These are phyloP conservation scores for Poeciliopsis occidentalis DNA, from an alignment of 2,113 vertebrate species.

Conservation along the genomic window DNA sequence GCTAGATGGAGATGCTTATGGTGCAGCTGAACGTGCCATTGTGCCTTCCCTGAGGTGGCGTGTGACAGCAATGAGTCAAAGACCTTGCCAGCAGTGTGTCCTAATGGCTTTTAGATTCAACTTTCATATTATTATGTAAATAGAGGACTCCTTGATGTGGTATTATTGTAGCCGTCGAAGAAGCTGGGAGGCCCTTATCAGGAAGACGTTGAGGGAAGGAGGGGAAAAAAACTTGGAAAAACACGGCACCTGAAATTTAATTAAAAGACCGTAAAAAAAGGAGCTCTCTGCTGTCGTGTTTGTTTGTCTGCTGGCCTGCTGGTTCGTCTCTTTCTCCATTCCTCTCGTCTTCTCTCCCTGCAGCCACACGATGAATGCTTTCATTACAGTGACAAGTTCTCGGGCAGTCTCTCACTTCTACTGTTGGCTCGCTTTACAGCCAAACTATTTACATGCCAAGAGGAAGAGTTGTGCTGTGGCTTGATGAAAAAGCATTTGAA, in stretches of 20 bases:
- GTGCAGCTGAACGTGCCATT: slow-evolving; percentile 23
- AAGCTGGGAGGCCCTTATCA: slow-evolving; percentile 59
- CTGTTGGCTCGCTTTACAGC: slow-evolving; percentile 63
- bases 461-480: slow-evolving; percentile 51
- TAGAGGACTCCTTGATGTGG: slow-evolving; percentile 63
- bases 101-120: slow-evolving; percentile 69
- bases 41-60: slow-evolving; percentile 47
- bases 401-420: slow-evolving; percentile 58
- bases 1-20: background rate
- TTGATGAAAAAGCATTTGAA: slow-evolving; percentile 67
- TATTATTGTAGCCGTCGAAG: slow-evolving; percentile 47
- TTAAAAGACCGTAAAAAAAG: slow-evolving; percentile 64
- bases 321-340: slow-evolving; percentile 18
- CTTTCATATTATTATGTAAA: slow-evolving; percentile 74
- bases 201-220: slow-evolving; percentile 36
- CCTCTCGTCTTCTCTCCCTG: slow-evolving; percentile 23
- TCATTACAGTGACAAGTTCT: slow-evolving; percentile 75
- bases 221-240: slow-evolving; percentile 13
- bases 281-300: slow-evolving; percentile 51
- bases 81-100: slow-evolving; percentile 58
- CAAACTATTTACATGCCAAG: slow-evolving; percentile 69
- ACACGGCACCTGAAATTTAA: slow-evolving; percentile 67
- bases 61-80: slow-evolving; percentile 66
- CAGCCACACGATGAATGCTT: slow-evolving; percentile 71
- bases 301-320: slow-evolving; percentile 53